These are phyloP conservation scores for Allophyes oxyacanthae DNA, from an alignment of 2,888 invertebrate species.

Conservation along the genomic window DNA sequence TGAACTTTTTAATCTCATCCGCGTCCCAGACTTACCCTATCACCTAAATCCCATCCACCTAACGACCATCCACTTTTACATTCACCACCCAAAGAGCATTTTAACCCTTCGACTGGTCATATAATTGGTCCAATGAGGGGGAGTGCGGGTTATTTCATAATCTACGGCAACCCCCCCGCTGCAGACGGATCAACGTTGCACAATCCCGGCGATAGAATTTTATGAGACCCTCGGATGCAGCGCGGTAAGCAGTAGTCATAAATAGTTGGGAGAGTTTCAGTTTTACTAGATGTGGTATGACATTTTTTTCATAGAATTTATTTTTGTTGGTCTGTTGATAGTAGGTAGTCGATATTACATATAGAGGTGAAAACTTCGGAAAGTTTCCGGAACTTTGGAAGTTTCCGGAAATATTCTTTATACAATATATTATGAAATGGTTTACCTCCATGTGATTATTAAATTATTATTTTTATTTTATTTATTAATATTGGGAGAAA, in stretches of 20 bases:
- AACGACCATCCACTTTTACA: slow-evolving; percentile 17
- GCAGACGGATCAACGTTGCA: slow-evolving; percentile 80
- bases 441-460: no score
- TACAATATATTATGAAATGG: no score
- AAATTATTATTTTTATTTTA: no score
- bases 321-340: no score
- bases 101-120: slow-evolving; percentile 56
- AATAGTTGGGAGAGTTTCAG: slow-evolving; percentile 67
- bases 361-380: no score
- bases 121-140: slow-evolving; percentile 57
- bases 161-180: slow-evolving; percentile 58
- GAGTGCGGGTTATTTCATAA: slow-evolving; percentile 55
- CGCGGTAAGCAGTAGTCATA: slow-evolving; percentile 83
- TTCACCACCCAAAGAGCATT: slow-evolving; percentile 36
- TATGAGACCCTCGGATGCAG: slow-evolving; percentile 83
- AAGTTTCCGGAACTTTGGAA: no score
- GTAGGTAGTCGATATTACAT: no score
- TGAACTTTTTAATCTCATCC: no score
- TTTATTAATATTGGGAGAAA: no score
- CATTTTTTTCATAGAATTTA: slow-evolving; percentile 1
- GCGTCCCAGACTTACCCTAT: slow-evolving; percentile 24
- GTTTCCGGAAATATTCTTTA: no score
- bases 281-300: slow-evolving; percentile 62
- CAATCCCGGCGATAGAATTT: slow-evolving; percentile 87
- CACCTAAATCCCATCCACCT: slow-evolving; percentile 5